Evolutionary conservation across 2,113 vertebrate species (phyloP).

Genomic region (Cinclus mexicanus): DNA sequence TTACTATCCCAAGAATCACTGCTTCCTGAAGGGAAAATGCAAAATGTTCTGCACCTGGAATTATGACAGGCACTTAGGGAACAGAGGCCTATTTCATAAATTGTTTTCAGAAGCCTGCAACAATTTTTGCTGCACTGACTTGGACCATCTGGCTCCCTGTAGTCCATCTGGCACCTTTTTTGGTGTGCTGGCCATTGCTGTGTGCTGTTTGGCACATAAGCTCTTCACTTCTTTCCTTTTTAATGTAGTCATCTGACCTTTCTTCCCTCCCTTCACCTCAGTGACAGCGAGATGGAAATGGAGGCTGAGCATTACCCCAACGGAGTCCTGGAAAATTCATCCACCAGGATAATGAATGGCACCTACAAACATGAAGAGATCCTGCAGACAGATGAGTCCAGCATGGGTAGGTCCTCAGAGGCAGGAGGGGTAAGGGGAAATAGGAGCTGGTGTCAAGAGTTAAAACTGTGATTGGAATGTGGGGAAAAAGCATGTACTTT

Average conservation of each 20-base stretch:
- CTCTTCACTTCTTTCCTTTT: not conserved
- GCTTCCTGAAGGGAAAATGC: not conserved
- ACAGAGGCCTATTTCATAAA: not conserved
- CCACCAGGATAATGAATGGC: slow-evolving; percentile 92
- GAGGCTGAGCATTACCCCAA: slow-evolving; percentile 96
- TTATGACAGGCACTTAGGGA: not conserved
- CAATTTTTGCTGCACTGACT: not conserved
- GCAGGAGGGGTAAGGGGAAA: not conserved
- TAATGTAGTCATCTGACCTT: not conserved
- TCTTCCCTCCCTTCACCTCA: slow-evolving; percentile 37
- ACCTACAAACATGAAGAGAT: slow-evolving; percentile 96
- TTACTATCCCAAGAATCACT: not conserved
- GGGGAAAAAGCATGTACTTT: not conserved
- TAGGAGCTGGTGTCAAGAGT: not conserved
- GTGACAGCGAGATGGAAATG: slow-evolving; percentile 98
- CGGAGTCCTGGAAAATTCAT: slow-evolving; percentile 87
- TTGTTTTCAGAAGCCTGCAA: not conserved
- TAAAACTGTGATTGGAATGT: not conserved
- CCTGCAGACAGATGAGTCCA: slow-evolving; percentile 91
- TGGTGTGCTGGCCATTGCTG: not conserved
- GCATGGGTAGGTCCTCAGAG: slow-evolving; percentile 81
- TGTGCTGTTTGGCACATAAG: not conserved
- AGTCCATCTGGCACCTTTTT: not conserved
- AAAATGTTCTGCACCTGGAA: not conserved
- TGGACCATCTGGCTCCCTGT: not conserved